phyloP scores from a whole-genome alignment of 2,113 vertebrate species.

The Etheostoma cragini region DNA sequence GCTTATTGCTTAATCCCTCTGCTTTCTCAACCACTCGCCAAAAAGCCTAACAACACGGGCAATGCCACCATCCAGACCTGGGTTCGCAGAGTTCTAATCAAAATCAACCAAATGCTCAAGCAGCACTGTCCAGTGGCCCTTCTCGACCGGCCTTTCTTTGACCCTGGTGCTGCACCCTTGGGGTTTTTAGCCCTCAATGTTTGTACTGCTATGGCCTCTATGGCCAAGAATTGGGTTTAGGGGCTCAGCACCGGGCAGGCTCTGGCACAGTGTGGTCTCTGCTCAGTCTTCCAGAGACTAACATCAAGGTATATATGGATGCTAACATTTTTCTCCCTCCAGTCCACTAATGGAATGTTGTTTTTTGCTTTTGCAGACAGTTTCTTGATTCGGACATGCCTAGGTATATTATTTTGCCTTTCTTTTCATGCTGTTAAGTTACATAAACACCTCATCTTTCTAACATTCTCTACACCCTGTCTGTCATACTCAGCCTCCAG shows the following conservation, averaged over 20 bases:
- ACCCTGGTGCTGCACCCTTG: slow-evolving; percentile 10
- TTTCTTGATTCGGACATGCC: slow-evolving; percentile 99
- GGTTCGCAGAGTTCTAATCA: slow-evolving; percentile 8
- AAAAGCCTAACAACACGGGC: slow-evolving; percentile 37
- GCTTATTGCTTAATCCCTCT: slow-evolving; percentile 57
- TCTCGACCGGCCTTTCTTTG: slow-evolving; percentile 35
- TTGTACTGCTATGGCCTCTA: not conserved
- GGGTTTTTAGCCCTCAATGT: not conserved
- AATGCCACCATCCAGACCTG: slow-evolving; percentile 17
- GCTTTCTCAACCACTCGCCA: slow-evolving; percentile 29
- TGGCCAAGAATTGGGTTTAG: slow-evolving; percentile 4
- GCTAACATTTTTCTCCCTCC: slow-evolving; percentile 78
- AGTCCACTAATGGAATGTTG: slow-evolving; percentile 93
- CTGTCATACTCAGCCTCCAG: slow-evolving; percentile 16
- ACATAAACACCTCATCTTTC: slow-evolving; percentile 54
- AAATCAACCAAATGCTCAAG: slow-evolving; percentile 25
- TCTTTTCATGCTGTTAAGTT: slow-evolving; percentile 63
- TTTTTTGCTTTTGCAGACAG: slow-evolving; percentile 99
- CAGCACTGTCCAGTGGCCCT: slow-evolving; percentile 45
- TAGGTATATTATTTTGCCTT: slow-evolving; percentile 92
- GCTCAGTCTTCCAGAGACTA: slow-evolving; percentile 44
- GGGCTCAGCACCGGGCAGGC: slow-evolving; percentile 23
- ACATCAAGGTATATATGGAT: slow-evolving; percentile 60
- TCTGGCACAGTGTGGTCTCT: slow-evolving; percentile 52
- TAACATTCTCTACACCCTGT: slow-evolving; percentile 46